Base-by-base conservation (phyloP, 2,888 invertebrate species). In the Oconnorella tubifera region DNA sequence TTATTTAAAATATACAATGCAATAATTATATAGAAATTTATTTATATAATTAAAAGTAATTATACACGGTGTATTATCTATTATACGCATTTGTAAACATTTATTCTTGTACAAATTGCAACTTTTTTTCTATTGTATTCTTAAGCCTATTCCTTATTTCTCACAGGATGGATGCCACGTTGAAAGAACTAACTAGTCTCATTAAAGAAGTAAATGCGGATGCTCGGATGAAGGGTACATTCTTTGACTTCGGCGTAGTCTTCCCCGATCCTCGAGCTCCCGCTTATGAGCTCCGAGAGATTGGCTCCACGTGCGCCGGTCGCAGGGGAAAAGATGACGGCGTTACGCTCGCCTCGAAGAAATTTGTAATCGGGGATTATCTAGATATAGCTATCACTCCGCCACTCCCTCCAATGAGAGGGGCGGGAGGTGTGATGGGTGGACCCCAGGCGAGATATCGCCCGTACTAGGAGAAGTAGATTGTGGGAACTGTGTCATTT, bases 201-300 rank as follows among this genome's bases (percentile, higher is more conserved):
- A 96, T 99, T 0, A 95, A 96, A 79, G 98, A 99, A 86, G 98
- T 99, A 0, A 98, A 98, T 82, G 93, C 94, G 3, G 98, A 98
- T 80, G 92, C 98, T 0, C 86, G 97, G 58, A 89, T 91, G 62
- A 93, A 94, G 80, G 98, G 98, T 19, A 98, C 98, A 2, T 92
- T 91, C 77, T 98, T 99, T 82, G 95, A 94, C 81, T 99, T 99
- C 84, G 91, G 94, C 1, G 86, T 97, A n/a, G 83, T 84, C 1
- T 83, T 76, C 67, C 84, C 84, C 2, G 83, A 84, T 66, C 70
- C 74, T 0, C 68, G 79, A 25, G 65, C 74, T 1, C 75, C 85
- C 84, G 75, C 73, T 2, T 82, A 78, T 69, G 86, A 92, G 62
- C 89, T 93, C 88, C 87, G 94, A 65, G 94, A 97, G 78, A 93